Conservation (phyloP, 2,888 invertebrate genomes). For the Drosophila aldrichi region DNA sequence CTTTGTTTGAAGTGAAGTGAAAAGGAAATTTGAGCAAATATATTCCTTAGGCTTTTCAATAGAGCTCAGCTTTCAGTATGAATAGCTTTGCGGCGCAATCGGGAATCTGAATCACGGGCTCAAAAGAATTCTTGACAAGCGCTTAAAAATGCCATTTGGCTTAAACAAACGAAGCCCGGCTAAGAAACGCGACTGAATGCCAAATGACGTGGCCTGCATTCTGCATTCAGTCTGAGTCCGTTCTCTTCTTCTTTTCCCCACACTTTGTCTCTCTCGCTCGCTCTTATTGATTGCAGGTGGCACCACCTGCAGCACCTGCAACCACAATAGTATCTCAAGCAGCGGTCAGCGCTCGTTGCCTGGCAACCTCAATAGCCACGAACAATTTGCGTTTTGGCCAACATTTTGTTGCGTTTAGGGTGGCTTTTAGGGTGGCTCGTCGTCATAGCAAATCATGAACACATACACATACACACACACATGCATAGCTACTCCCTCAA, state of each 20-base stretch:
- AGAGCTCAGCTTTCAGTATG: background rate
- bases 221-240: conserved; percentile 4
- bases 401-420: conserved; percentile 14
- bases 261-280: background rate
- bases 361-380: conserved; percentile 44
- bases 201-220: conserved; percentile 47
- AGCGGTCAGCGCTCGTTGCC: conserved; percentile 44
- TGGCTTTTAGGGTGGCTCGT: conserved; percentile 25
- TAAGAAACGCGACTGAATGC: conserved; percentile 29
- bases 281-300: conserved; percentile 7
- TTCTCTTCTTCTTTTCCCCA: background rate
- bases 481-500: background rate
- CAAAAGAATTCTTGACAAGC: conserved; percentile 15
- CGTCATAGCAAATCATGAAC: conserved; percentile 23
- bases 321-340: conserved; percentile 38
- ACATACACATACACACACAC: conserved; percentile 6
- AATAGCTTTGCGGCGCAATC: conserved; percentile 16
- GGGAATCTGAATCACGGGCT: conserved; percentile 1
- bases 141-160: conserved; percentile 54
- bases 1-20: conserved; percentile 27
- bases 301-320: conserved; percentile 15
- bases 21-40: conserved; percentile 33
- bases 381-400: conserved; percentile 27
- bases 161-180: conserved; percentile 41
- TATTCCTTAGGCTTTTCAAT: conserved; percentile 13